A percentile compares a stretch with the other conserved stretches of the same genome.
Conservation (phyloP, 1,140 invertebrate genomes). For the Leptinotarsa texana region DNA sequence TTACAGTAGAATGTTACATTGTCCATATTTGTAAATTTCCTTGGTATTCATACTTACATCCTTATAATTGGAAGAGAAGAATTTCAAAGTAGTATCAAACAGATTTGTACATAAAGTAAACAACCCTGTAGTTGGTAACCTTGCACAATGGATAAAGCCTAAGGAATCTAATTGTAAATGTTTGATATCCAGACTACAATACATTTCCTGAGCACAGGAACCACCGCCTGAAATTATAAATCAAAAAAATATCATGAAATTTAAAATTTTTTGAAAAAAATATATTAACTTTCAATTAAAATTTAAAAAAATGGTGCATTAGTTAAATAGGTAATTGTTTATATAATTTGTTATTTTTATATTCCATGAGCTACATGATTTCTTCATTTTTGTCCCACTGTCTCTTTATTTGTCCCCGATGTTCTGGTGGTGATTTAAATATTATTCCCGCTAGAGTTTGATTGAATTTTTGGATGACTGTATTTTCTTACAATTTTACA, state of each 20-base stretch:
- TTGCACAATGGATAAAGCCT: constrained; percentile 78
- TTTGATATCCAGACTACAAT: constrained; percentile 82
- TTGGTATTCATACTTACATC: constrained; percentile 64
- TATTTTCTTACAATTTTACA: background rate
- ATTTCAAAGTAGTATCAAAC: constrained; percentile 75
- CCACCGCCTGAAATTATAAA: constrained; percentile 62
- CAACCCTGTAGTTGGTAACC: constrained; percentile 71
- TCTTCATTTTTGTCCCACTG: too few species aligned
- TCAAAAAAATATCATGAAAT: constrained; percentile 4
- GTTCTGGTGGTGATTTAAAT: too few species aligned
- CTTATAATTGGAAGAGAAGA: constrained; percentile 85
- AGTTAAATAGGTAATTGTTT: too few species aligned
- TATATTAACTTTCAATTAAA: too few species aligned
- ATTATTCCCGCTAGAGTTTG: too few species aligned
- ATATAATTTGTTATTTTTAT: too few species aligned
- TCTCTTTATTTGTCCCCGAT: too few species aligned
- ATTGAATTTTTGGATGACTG: too few species aligned
- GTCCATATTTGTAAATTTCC: too few species aligned
- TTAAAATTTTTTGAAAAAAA: background rate
- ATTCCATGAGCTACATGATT: too few species aligned
- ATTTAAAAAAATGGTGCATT: too few species aligned
- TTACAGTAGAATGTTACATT: too few species aligned
- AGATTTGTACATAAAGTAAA: constrained; percentile 67
- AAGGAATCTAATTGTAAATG: constrained; percentile 93
- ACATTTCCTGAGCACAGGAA: constrained; percentile 69